phyloP scores from a whole-genome alignment of 2,113 vertebrate species.

The Melospiza georgiana region DNA sequence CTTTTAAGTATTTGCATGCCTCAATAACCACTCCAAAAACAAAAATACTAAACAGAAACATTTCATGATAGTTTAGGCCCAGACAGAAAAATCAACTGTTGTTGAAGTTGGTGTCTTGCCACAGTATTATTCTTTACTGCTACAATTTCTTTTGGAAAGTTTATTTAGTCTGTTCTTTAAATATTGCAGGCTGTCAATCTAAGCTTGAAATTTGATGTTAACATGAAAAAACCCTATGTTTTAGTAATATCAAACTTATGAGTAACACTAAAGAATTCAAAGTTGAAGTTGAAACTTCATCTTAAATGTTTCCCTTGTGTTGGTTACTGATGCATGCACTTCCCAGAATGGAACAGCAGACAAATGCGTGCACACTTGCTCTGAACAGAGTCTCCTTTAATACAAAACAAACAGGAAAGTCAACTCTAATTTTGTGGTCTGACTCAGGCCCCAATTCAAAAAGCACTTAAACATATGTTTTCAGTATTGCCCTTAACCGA shows the following conservation, averaged over 20 bases:
- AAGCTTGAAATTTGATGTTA: slow-evolving; percentile 54
- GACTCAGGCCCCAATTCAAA: slow-evolving; percentile 30
- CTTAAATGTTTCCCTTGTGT: slow-evolving; percentile 13
- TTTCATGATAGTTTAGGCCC: slow-evolving; percentile 43
- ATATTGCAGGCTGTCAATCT: slow-evolving; percentile 60
- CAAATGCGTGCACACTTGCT: not conserved
- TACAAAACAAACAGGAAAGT: slow-evolving; percentile 65
- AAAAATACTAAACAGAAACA: slow-evolving; percentile 53
- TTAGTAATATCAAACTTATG: slow-evolving; percentile 49
- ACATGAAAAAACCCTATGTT: slow-evolving; percentile 2
- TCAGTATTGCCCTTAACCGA: not conserved
- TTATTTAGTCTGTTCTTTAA: slow-evolving; percentile 67
- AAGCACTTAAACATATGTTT: slow-evolving; percentile 51
- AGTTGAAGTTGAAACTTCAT: slow-evolving; percentile 26
- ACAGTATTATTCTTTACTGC: slow-evolving; percentile 60
- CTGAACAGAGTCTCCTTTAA: slow-evolving; percentile 45
- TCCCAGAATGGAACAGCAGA: slow-evolving; percentile 1
- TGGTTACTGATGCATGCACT: not conserved
- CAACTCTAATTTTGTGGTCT: slow-evolving; percentile 58
- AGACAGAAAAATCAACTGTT: slow-evolving; percentile 61
- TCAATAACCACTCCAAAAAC: slow-evolving; percentile 47
- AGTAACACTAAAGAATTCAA: slow-evolving; percentile 45
- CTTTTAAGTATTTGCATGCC: slow-evolving; percentile 52
- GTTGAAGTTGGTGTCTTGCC: slow-evolving; percentile 67
- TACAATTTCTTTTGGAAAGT: slow-evolving; percentile 56